Conservation (phyloP, 1,140 invertebrate species). For the Diorhabda sublineata region DNA sequence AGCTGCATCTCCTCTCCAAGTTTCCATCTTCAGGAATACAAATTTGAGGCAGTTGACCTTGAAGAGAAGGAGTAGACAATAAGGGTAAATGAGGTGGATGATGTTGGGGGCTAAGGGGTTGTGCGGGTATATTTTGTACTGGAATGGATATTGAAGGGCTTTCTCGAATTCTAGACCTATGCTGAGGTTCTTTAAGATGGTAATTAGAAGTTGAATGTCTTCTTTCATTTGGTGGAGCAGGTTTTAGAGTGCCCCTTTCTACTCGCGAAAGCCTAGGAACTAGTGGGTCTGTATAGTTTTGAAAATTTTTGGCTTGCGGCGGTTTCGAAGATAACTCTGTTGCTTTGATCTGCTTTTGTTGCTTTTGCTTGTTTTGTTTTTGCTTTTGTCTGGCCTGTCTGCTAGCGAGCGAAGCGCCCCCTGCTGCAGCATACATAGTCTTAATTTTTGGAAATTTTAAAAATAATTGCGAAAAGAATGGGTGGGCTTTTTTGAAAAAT, state of each 20-base stretch:
- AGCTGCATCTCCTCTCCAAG: slow-evolving; percentile 44
- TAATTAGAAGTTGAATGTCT: slow-evolving; percentile 45
- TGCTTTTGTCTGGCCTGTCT: slow-evolving; percentile 59
- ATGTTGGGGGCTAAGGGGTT: slow-evolving; percentile 30
- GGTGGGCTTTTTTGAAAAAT: neutral
- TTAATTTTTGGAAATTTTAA: slow-evolving; percentile 25
- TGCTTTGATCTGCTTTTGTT: slow-evolving; percentile 47
- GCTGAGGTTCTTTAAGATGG: slow-evolving; percentile 42
- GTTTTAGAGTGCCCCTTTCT: slow-evolving; percentile 40
- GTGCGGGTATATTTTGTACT: slow-evolving; percentile 39
- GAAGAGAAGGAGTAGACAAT: slow-evolving; percentile 26
- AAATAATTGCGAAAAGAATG: neutral
- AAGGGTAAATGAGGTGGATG: slow-evolving; percentile 21
- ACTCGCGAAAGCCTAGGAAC: slow-evolving; percentile 41
- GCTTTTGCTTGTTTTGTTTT: slow-evolving; percentile 48
- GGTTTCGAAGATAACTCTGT: slow-evolving; percentile 39
- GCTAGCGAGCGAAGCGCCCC: slow-evolving; percentile 66
- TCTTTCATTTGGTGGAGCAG: slow-evolving; percentile 32
- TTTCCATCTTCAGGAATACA: slow-evolving; percentile 38
- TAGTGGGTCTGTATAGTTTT: slow-evolving; percentile 47
- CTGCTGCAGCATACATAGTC: slow-evolving; percentile 70
- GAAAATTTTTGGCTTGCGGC: slow-evolving; percentile 52
- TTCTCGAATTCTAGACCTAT: slow-evolving; percentile 39
- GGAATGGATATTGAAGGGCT: slow-evolving; percentile 46
- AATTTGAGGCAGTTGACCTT: slow-evolving; percentile 44